Percentiles rank a stretch among this genome's conserved stretches.
Evolutionary conservation across 2,113 vertebrate genomes (phyloP).

Genomic region (Eonycteris spelaea): DNA sequence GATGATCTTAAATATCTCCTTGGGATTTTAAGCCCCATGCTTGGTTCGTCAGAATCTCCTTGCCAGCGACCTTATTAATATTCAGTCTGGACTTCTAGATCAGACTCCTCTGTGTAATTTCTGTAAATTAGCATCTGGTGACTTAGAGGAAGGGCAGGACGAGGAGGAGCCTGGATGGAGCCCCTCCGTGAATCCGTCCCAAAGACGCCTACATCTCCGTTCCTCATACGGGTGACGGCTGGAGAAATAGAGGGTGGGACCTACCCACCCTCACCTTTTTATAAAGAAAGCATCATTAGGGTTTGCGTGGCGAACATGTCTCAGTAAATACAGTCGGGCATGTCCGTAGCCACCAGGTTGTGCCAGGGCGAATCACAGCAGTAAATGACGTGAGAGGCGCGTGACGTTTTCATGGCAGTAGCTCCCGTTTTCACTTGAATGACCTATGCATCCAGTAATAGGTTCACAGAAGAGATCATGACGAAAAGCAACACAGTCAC

Average conservation of each 20-base stretch:
- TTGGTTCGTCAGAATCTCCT: background rate
- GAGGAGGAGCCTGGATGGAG: background rate
- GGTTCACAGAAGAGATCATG: background rate
- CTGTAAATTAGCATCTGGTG: background rate
- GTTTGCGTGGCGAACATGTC: background rate
- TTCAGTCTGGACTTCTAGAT: conserved; percentile 3
- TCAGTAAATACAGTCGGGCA: rapidly evolving
- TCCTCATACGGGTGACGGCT: rapidly evolving
- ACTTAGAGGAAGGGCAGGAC: background rate
- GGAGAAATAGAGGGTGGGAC: background rate
- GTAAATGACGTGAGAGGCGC: background rate
- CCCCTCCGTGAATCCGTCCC: background rate
- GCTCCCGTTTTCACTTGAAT: background rate
- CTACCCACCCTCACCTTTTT: background rate
- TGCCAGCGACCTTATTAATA: conserved; percentile 10
- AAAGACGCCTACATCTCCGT: background rate
- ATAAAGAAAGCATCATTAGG: background rate
- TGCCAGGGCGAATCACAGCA: background rate
- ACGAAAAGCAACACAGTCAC: background rate
- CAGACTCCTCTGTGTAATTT: background rate
- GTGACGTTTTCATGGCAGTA: background rate
- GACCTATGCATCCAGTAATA: rapidly evolving
- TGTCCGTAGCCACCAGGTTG: too few species aligned
- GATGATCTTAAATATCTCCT: background rate
- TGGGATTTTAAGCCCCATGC: background rate